phyloP scores from a whole-genome alignment of 2,888 invertebrate genomes.

The Dyspetes luteomarginatus region DNA sequence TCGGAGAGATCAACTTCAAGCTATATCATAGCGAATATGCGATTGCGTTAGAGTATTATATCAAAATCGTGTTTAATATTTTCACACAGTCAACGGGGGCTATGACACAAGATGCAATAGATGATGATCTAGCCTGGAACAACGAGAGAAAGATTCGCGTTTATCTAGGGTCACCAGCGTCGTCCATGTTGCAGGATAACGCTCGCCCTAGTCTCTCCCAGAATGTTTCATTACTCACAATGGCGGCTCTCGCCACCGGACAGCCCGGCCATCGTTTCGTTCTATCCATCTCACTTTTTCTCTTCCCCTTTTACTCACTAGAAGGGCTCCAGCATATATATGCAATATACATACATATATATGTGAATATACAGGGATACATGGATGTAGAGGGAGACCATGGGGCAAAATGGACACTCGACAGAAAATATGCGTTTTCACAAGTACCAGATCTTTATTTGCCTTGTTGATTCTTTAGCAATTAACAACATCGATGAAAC shows the following conservation, averaged over 20 bases:
- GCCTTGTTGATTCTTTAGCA: too few relatives aligned
- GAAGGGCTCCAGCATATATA: background rate
- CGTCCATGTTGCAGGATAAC: constrained; percentile 44
- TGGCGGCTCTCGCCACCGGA: constrained; percentile 54
- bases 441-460: background rate
- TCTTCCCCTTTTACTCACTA: constrained; percentile 40
- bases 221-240: constrained; percentile 62
- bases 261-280: constrained; percentile 58
- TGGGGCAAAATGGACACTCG: background rate
- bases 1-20: constrained; percentile 8
- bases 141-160: constrained; percentile 43
- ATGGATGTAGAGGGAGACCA: background rate
- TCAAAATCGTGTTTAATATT: constrained; percentile 51
- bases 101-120: constrained; percentile 49
- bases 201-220: constrained; percentile 9
- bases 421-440: background rate
- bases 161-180: constrained; percentile 44
- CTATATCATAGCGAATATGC: background rate
- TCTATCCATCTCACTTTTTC: constrained; percentile 36
- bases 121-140: constrained; percentile 15
- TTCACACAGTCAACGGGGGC: constrained; percentile 22
- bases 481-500: too few relatives aligned
- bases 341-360: constrained; percentile 17
- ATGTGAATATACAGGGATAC: background rate
- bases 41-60: background rate